Base-by-base conservation (phyloP, 1,140 invertebrate genomes). In the Cepaea nemoralis region DNA sequence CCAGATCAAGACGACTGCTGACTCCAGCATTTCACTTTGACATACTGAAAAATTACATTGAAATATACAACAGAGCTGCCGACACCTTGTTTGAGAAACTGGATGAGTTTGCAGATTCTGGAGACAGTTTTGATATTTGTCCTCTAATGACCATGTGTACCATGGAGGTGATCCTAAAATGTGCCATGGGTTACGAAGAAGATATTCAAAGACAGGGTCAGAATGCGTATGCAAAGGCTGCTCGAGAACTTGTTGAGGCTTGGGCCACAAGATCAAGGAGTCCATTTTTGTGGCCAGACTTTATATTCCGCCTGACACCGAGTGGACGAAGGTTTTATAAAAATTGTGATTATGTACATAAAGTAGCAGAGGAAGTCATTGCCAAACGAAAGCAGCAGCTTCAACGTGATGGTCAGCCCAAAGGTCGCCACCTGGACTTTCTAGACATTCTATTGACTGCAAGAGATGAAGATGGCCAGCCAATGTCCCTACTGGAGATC, bases 1-100 rank as follows among this genome's bases (percentile, higher is more conserved):
- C 94, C 67, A 85, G 90, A 0, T 92, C 96, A 16, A 92, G 96
- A 77, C 96, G 97, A 91, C 93, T 98, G 83, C 95, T 98, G 2
- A 97, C 96, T 0, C 96, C 96, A 33, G 94, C 96, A 0, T 97
- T 97, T 89, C 96, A 97, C 90, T 96, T 96, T 86, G 94, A 94
- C 78, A 96, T 97, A 66, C 92, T 98, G 55, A 95, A 97, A 82
- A 93, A 95, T 83, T 97, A 97, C 86, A 87, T 96, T 2, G 94
- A 94, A 35, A 93, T 96, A 0, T 96, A 97, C 89, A 94, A 95
- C 82, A 94, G 94, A 83, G 81, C 82, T 40, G 70, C 80, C 16
- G 85, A 87, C 48, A 66, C 45, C 10, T 48, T 85, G 22, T 16
- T 83, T 35, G 84, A 77, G 22, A 86, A 81, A 37, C 55, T 86